These are phyloP conservation scores for Chaitophorus viminalis DNA, from an alignment of 2,888 invertebrate species.

Conservation along the genomic window DNA sequence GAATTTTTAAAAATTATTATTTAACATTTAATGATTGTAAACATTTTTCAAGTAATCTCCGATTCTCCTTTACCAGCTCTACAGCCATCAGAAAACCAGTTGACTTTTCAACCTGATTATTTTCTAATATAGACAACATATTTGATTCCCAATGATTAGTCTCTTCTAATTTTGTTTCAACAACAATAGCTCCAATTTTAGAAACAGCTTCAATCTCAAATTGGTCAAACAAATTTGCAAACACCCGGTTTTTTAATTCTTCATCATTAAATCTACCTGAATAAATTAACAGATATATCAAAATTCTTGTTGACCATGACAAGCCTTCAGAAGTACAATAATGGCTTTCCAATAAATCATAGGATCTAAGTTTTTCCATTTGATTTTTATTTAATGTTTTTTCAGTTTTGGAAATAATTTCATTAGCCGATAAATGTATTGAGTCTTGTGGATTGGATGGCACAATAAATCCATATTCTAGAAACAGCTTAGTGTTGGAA, in stretches of 20 bases:
- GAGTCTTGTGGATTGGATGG: constrained; percentile 76
- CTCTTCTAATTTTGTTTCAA: constrained; percentile 59
- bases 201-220: constrained; percentile 57
- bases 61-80: constrained; percentile 64
- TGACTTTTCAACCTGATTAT: constrained; percentile 38
- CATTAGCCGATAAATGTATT: constrained; percentile 69
- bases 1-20: constrained; percentile 27
- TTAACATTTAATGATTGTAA: constrained; percentile 45
- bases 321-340: constrained; percentile 64
- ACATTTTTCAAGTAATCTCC: constrained; percentile 63
- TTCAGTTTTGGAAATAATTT: constrained; percentile 60
- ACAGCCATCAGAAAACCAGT: constrained; percentile 64
- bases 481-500: constrained; percentile 80
- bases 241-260: constrained; percentile 63
- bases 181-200: constrained; percentile 59
- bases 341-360: constrained; percentile 69
- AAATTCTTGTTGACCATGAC: constrained; percentile 65
- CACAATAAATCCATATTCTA: constrained; percentile 88
- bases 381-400: constrained; percentile 66
- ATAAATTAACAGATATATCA: constrained; percentile 65
- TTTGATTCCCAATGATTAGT: constrained; percentile 50
- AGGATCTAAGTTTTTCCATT: constrained; percentile 74
- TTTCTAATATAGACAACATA: constrained; percentile 52
- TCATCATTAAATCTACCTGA: constrained; percentile 63
- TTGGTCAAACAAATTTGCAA: constrained; percentile 55